phyloP scores from a whole-genome alignment of 2,797 vertebrate genomes.

The Gymnodraco acuticeps region DNA sequence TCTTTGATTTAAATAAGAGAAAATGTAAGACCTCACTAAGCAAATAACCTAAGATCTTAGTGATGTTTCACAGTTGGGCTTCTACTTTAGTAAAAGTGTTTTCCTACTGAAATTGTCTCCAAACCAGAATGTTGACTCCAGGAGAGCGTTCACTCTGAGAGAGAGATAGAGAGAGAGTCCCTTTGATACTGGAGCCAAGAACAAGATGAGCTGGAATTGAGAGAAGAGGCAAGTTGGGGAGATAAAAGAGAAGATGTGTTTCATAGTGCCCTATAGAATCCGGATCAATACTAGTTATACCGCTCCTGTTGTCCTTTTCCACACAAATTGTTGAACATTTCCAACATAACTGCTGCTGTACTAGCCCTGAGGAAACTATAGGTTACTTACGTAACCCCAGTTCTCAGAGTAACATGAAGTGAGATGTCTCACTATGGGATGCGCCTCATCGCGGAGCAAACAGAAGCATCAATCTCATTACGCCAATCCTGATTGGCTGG shows the following conservation, averaged over 20 bases:
- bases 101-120: neutral
- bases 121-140: neutral
- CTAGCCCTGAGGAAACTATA: neutral
- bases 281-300: neutral
- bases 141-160: neutral
- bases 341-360: neutral
- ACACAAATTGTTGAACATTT: slow-evolving; percentile 1
- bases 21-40: neutral
- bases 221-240: neutral
- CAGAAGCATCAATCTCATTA: no score
- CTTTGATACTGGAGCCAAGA: neutral
- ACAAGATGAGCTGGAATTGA: neutral
- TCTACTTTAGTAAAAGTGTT: neutral
- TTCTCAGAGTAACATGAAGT: no score
- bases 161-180: no score
- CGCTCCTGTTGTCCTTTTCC: neutral
- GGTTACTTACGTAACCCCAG: no score
- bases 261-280: neutral
- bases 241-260: neutral
- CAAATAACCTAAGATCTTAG: neutral
- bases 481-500: no score
- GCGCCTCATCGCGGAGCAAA: no score
- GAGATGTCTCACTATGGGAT: no score
- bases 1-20: neutral
- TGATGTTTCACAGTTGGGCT: neutral